Conservation (phyloP, 2,797 vertebrate genomes). For the Philypnodon macrostomus region DNA sequence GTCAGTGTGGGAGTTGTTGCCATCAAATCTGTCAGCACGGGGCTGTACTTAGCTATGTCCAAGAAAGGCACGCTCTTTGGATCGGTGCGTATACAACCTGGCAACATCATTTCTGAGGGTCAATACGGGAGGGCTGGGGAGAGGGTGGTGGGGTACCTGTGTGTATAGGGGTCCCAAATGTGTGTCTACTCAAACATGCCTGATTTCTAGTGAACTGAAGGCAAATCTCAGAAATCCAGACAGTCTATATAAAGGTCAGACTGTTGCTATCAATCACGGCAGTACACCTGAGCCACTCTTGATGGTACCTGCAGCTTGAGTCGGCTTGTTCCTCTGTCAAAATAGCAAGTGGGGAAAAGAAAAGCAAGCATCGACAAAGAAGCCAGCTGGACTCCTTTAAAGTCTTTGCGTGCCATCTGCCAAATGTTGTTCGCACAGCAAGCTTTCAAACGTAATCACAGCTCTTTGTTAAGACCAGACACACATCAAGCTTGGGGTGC, state of each 20-base stretch:
- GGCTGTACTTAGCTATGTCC: conserved; percentile 95
- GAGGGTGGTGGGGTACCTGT: conserved; percentile 12
- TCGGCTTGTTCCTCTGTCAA: conserved; percentile 57
- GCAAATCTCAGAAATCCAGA: conserved; percentile 34
- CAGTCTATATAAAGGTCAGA: conserved; percentile 50
- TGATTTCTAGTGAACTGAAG: conserved; percentile 25
- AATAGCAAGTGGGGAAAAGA: conserved; percentile 49
- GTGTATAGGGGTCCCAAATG: conserved; percentile 47
- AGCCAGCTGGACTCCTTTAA: conserved; percentile 58
- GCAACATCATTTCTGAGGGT: conserved; percentile 50
- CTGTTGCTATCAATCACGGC: conserved; percentile 52
- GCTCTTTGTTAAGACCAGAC: conserved; percentile 52
- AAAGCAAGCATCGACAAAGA: conserved; percentile 52
- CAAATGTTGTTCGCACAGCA: conserved; percentile 54
- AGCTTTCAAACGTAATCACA: conserved; percentile 53
- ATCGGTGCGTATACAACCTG: conserved; percentile 84
- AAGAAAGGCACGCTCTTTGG: conserved; percentile 89
- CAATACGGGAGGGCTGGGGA: conserved; percentile 33
- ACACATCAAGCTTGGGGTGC: conserved; percentile 47
- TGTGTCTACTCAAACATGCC: conserved; percentile 31
- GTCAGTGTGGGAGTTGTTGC: conserved; percentile 89
- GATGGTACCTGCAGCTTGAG: conserved; percentile 59
- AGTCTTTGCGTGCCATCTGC: conserved; percentile 69
- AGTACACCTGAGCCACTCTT: conserved; percentile 57
- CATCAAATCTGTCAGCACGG: conserved; percentile 89